Evolutionary conservation across 2,113 vertebrate species (phyloP), one percentile per base, ranked within the genome.

Genomic region (Triplophysa dalaica): DNA sequence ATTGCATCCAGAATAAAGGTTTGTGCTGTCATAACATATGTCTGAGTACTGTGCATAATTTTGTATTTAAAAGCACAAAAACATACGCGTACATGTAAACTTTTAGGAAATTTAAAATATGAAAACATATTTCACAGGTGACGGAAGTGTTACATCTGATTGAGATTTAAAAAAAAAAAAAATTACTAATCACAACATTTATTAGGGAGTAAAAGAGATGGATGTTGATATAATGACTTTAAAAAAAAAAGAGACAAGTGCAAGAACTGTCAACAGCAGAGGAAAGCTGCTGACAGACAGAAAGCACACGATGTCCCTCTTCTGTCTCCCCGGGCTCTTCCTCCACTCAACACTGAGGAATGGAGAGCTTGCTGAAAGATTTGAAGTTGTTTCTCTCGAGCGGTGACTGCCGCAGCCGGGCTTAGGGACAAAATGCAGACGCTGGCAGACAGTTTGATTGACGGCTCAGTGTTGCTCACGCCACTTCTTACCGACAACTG

Each of bases 381-480:
- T 8, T 33, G 54, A 60, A 61, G 54, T 19, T 0, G 56, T 74
- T 74, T 61, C 70, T 74, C 29, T 21, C 8, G 56, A 56, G 33
- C 56, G 61, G 70, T 14, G 33, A 74, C 33, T 61, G 70, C 21
- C 14, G 56, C 70, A 74, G 56, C 13, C 3, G 54, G 29, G 24
- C 70, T 60, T 52, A 56, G 16, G 5, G 16, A 52, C 16, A 17
- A 75, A 75, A 33, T 2, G 12, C 70, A 33, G 52, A 45, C 56
- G 70, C 41, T 74, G 65, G 79, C 38, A 73, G 60, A 54, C 61
- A 45, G n/a, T 10, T 38, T 74, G 70, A 74, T 43, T 74, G 70
- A 41, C 65, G 54, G 38, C 21, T 41, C 14, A 56, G 22, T 33
- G 16, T 7, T 60, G 77, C 77, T 38, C 54, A 74, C 7, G 19